phyloP scores from a whole-genome alignment of 2,797 vertebrate genomes.

The Glyptemys insculpta region DNA sequence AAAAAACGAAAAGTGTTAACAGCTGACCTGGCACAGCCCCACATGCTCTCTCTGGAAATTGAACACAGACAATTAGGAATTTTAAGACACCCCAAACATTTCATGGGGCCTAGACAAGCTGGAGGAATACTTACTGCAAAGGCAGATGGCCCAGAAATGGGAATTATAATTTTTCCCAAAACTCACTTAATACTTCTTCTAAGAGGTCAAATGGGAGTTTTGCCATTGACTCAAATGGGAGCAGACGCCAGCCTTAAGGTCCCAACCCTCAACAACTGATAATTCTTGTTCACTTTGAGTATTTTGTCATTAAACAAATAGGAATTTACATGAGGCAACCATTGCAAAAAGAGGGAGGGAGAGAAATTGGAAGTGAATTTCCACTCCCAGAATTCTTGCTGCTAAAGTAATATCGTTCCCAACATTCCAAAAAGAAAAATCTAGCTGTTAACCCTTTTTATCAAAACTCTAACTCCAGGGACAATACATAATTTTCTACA shows the following conservation, averaged over 20 bases:
- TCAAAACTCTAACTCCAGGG: constrained; percentile 17
- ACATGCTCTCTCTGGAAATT: constrained; percentile 83
- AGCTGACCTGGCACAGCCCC: constrained; percentile 82
- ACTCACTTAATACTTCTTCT: neutral
- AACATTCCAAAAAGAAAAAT: neutral
- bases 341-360: neutral
- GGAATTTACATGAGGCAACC: neutral
- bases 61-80: constrained; percentile 82
- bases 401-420: neutral
- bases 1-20: constrained; percentile 83
- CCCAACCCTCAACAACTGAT: neutral
- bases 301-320: constrained; percentile 40
- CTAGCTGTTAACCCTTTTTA: neutral
- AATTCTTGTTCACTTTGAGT: neutral
- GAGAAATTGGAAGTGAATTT: rapidly evolving
- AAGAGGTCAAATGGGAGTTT: neutral
- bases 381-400: neutral
- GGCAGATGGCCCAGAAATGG: neutral
- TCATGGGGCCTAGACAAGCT: constrained; percentile 65
- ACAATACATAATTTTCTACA: neutral
- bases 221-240: neutral
- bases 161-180: neutral
- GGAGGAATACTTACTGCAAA: constrained; percentile 51
- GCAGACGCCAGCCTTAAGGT: constrained; percentile 32
- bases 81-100: constrained; percentile 76